Base-by-base conservation (phyloP, 2,113 vertebrate species). In the Pollimyrus isidori region DNA sequence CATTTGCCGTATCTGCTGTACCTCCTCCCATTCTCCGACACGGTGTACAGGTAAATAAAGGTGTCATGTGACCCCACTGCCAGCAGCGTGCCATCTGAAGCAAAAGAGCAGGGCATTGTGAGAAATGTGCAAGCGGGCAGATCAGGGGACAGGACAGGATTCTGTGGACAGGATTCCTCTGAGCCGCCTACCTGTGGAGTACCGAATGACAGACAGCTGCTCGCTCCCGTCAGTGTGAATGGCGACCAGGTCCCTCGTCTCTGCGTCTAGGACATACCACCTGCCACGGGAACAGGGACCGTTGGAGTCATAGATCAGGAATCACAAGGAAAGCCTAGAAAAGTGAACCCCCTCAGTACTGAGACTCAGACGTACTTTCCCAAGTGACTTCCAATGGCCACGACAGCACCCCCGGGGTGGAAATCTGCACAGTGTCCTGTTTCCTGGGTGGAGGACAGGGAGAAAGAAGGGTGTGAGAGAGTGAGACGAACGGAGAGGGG, bases 11-110 rank as follows among this genome's bases (percentile, higher is more conserved):
- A 97, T 94, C 98, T 96, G 94, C 97, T 98, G 94, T 99, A 99
- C 90, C 98, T 99, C 91, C 97, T 97, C 93, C 98, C 98, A 90
- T 96, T 97, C 93, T 99, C 98, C 6, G 97, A 96, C 89, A 99
- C 98, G 52, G 93, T 94, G 86, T 99, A 99, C 94, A 99, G 97
- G 96, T 99, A 99, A 96, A 99, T 98, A 87, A 99, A 99, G 95
- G 98, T 99, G 94, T 99, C 98, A 2, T 99, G 98, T 90, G 98
- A 99, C 90, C 98, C 98, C 65, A 99, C 98, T 86, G 98, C 98
- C 95, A 99, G 94, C 93, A 98, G 95, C 89, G 92, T 92, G 84
- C 98, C 98, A 95, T 99, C 98, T 99, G 93, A 50, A 94, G 3
- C 86, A 10, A 89, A 91, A 1, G 30, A 48, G 35, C 21, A 88